phyloP scores from a whole-genome alignment of 2,797 vertebrate species.

The Typhlichthys eigenmanni region DNA sequence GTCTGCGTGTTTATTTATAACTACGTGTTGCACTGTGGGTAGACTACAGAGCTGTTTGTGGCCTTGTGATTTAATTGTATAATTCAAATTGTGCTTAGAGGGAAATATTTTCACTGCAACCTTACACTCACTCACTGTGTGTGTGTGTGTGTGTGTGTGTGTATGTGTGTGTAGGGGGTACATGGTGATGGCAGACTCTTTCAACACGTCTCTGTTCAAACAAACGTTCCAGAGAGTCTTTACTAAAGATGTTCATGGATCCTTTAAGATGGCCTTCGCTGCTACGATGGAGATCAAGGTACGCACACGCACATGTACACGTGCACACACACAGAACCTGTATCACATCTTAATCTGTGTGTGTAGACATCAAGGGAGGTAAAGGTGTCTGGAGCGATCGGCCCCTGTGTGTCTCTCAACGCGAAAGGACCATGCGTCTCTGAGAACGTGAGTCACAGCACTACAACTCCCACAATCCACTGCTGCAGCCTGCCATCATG shows the following conservation, averaged over 20 bases:
- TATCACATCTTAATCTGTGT: not conserved
- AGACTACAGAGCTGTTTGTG: no score
- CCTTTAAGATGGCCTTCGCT: slow-evolving; percentile 95
- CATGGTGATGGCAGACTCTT: slow-evolving; percentile 98
- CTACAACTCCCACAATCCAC: not conserved
- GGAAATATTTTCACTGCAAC: not conserved
- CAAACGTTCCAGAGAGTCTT: slow-evolving; percentile 98
- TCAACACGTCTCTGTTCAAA: slow-evolving; percentile 97
- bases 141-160: not conserved
- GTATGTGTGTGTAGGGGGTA: slow-evolving; percentile 80
- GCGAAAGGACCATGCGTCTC: slow-evolving; percentile 96
- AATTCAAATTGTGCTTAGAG: slow-evolving; percentile 14
- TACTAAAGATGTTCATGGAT: slow-evolving; percentile 90
- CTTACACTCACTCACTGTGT: not conserved
- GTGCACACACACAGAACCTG: no score
- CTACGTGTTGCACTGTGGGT: no score
- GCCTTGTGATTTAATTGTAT: no score
- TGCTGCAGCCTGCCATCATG: not conserved
- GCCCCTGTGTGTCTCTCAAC: slow-evolving; percentile 92
- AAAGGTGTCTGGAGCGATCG: slow-evolving; percentile 95
- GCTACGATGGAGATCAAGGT: slow-evolving; percentile 97
- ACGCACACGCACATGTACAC: slow-evolving; percentile 9
- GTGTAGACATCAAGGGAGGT: slow-evolving; percentile 93
- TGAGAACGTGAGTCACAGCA: slow-evolving; percentile 85
- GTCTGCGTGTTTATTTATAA: no score